Conservation (phyloP, 2,797 vertebrate species). For the Perodicticus potto region DNA sequence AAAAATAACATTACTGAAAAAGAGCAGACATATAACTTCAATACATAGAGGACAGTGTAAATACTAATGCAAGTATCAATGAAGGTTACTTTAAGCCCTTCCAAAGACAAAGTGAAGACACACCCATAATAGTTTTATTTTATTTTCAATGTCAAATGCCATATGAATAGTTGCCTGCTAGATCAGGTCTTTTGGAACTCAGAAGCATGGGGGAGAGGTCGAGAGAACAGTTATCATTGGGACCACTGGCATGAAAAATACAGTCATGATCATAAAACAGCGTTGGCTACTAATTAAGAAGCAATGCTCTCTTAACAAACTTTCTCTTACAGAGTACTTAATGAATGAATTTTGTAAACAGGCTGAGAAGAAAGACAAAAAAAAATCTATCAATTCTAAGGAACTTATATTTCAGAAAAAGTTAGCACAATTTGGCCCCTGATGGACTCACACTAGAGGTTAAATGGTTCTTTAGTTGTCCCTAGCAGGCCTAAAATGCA, state of each 20-base stretch:
- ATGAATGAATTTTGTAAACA: neutral
- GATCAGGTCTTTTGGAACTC: constrained; percentile 23
- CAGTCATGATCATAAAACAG: neutral
- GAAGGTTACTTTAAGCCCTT: constrained; percentile 28
- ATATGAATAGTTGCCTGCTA: neutral
- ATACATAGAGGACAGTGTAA: neutral
- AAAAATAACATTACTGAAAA: neutral
- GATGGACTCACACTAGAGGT: neutral
- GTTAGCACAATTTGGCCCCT: constrained; percentile 11
- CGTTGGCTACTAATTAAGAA: constrained; percentile 20
- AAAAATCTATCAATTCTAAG: constrained; percentile 21
- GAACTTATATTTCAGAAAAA: constrained; percentile 57
- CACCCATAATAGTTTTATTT: neutral
- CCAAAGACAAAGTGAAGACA: constrained; percentile 47
- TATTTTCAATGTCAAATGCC: constrained; percentile 42
- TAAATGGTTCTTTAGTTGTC: neutral
- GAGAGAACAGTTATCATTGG: neutral
- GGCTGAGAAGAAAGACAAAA: neutral
- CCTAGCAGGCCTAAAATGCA: neutral
- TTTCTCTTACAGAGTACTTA: constrained; percentile 7
- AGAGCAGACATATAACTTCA: neutral
- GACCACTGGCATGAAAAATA: constrained; percentile 47
- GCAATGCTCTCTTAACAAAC: constrained; percentile 48
- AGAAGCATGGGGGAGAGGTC: neutral
- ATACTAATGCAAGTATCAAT: constrained; percentile 4